Base-by-base conservation (phyloP, 2,113 vertebrate genomes). In the Seriola dumerili region DNA sequence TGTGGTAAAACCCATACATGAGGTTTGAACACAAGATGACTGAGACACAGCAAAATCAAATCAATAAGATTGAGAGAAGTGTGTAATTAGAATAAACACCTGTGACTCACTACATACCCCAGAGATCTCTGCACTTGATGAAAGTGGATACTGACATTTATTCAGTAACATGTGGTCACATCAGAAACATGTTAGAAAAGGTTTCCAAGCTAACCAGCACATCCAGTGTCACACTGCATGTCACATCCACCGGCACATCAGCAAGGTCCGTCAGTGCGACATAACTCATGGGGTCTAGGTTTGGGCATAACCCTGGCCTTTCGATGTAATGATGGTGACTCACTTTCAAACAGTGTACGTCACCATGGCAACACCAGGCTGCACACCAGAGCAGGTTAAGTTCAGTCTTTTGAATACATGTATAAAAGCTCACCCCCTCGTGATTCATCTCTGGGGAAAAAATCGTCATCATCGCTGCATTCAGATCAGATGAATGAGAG, bases 401-500 rank as follows among this genome's bases (percentile, higher is more conserved):
- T 72, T 80, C 59, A 29, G 64, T 68, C 67, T 62, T 61, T 72
- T 83, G 70, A 85, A 79, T 76, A 23, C 65, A 65, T 3, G 23
- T 25, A 77, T 50, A 55, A 73, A 73, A 83, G 55, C 77, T 84
- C 58, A 75, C 54, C 66, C 42, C 46, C 44, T 73, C n/a, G 23
- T 85, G 90, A 87, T 69, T 91, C 86, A 87, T 88, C 75, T 50
- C 25, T 57, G 65, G n/a, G 61, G 69, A 83, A 85, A 79, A 29
- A 29, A 29, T 29, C 29, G 55, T n/a, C 40, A n/a, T 50, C 50
- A 14, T 11, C n/a, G 62, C 68, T 17, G 62, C 74, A 72, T 62
- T 80, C 69, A 74, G 46, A 81, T 78, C 44, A 25, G 40, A 82
- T 34, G 58, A 80, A 83, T 74, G 78, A 70, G 36, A 48, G 61